These are phyloP conservation scores for Macroteleia sp. DNA, from an alignment of 2,888 invertebrate species.

Conservation along the genomic window DNA sequence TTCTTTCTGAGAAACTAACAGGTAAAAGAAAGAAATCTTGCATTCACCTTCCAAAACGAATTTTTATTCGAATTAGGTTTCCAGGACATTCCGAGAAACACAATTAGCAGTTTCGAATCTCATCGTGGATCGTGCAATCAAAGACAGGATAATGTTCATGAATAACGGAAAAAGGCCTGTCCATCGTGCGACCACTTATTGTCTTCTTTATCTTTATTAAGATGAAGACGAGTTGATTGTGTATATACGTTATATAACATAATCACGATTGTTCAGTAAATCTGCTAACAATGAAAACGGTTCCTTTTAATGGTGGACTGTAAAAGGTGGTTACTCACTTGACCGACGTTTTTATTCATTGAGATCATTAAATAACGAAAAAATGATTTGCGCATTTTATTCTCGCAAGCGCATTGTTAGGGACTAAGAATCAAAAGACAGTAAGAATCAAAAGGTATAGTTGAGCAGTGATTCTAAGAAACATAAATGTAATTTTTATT, in stretches of 20 bases:
- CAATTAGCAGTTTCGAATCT: too few species aligned
- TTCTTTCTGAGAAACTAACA: too few species aligned
- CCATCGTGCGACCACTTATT: constrained; percentile 15
- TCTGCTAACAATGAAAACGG: neutral
- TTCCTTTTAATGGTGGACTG: too few species aligned
- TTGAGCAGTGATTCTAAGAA: neutral
- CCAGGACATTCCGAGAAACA: too few species aligned
- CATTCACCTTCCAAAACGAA: too few species aligned
- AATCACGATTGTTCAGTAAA: constrained; percentile 17
- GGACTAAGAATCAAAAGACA: neutral
- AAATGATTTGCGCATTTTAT: neutral
- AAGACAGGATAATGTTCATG: neutral
- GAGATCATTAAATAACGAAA: neutral
- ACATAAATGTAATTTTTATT: neutral
- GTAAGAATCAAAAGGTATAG: neutral
- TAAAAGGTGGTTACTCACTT: too few species aligned
- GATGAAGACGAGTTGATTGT: constrained; percentile 16
- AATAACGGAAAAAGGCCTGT: neutral
- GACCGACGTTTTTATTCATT: neutral
- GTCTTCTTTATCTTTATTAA: constrained; percentile 11
- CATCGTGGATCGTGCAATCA: neutral
- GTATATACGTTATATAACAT: constrained; percentile 18
- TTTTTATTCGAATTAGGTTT: too few species aligned
- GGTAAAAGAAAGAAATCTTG: too few species aligned
- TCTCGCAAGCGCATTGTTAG: neutral